Base-by-base conservation (phyloP, 92 coral and sea anemone species). In the Paragorgia papillata region DNA sequence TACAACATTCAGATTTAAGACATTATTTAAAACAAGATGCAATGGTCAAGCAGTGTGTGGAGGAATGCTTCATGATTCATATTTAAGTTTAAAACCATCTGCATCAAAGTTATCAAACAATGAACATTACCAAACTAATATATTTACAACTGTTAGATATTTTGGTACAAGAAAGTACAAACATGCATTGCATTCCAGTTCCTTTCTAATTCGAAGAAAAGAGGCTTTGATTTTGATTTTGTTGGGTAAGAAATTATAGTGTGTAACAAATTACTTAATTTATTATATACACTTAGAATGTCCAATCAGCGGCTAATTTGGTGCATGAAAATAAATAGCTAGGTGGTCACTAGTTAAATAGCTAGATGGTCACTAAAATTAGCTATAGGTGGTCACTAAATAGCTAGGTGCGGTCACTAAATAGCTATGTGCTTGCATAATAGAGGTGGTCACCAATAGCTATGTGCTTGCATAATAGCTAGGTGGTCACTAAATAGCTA, bases 181-280 rank as follows among this genome's bases (percentile, higher is more conserved):
- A 56, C 22, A 56, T 22, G 30, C 31, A 56, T 22, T 15, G 6
- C 9, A 56, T 22, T 56, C 62, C 10, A 28, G 8, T 3, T 56
- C 62, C 17, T 22, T 28, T 56, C 33, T 28, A 56, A 56, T 56
- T 56, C 62, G 30, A 56, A 56, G 62, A 22, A n/a, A n/a, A n/a
- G 62, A 56, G 15, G 33, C 18, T 13, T 56, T 14, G 62, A 17
- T 28, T 13, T 56, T 56, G 17, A 2, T 56, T 56, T 3, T 56
- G 62, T 1, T 56, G 22, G 62, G 62, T 56, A 15, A 46, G 62
- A 56, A 56, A 22, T 8, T 3, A 56, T 3, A 17, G 58, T 5
- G 7, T 5, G 3, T 51, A 51, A 17, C 26, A 51, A 17, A 17
- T 51, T 6, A 51, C 17, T 51, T 4, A 37, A 37, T n/a, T n/a